Evolutionary conservation across 2,797 vertebrate genomes (phyloP), one percentile per base, ranked within the genome.

Genomic region (Parambassis ranga): DNA sequence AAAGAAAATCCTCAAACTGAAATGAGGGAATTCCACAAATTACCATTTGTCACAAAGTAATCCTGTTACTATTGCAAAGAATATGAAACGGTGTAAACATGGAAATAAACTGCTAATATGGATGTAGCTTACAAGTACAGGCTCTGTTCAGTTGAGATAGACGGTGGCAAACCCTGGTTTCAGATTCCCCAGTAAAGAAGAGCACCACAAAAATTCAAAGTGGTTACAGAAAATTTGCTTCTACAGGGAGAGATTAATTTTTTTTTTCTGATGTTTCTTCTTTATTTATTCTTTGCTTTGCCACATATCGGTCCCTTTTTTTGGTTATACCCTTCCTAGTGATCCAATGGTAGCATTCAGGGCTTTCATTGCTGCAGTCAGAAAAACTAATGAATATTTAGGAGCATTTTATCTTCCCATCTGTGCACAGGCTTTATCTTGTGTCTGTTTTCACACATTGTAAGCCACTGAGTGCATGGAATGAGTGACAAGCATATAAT

Each of bases 21-120:
- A 92, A 89, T 91, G 82, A 91, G 90, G 89, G 90, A 91, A 93
- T 93, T 92, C 90, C 86, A 87, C 89, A 90, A 92, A 92, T 93
- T 90, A 89, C 87, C 77, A 72, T 91, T 92, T 92, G 88, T 91
- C 86, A 85, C 89, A 90, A 88, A 87, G 89, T 93, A 94, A 94
- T 93, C 92, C 92, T 93, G 91, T 93, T 92, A 93, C 87, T 87
- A 90, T 81, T 81, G 81, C 88, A 82, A 83, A 86, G 85, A 91
- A 91, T 87, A 86, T 86, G 82, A 89, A 90, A 90, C 56, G 82
- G 72, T 91, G 89, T 89, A 91, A 92, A 92, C 90, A 92, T 84
- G 87, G 82, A 90, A 87, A 91, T 87, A 89, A 89, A 91, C 85
- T 89, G 66, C 82, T 76, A 80, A 87, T 87, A 81, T 87, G 80